Evolutionary conservation across 2,113 vertebrate species (phyloP).

Genomic region (Meriones unguiculatus): DNA sequence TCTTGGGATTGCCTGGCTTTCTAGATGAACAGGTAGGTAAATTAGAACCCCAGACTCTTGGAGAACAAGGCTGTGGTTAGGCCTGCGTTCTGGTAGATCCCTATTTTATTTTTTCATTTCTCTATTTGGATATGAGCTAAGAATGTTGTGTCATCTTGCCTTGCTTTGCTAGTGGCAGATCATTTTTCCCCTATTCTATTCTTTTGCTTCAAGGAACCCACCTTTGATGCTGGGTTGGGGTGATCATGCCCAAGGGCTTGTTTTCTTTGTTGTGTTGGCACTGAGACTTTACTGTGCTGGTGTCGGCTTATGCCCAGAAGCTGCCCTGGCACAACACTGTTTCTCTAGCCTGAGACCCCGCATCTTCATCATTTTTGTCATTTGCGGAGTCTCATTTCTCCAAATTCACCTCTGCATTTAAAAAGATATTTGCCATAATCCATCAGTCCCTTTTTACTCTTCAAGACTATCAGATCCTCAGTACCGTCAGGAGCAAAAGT

Average conservation of each 20-base stretch:
- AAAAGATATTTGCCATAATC: slow-evolving; percentile 18
- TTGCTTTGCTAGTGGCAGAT: slow-evolving; percentile 25
- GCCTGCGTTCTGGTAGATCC: neutral
- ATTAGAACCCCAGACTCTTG: neutral
- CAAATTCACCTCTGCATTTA: neutral
- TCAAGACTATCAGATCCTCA: neutral
- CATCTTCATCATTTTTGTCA: neutral
- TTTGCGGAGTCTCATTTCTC: neutral
- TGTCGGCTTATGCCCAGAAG: neutral
- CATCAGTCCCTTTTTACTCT: neutral
- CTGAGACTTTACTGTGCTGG: neutral
- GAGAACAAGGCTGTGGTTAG: neutral
- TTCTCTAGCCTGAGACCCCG: neutral
- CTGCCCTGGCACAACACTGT: neutral
- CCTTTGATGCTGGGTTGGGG: neutral
- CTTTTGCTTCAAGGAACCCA: neutral
- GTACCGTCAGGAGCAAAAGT: neutral
- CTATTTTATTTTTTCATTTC: slow-evolving; percentile 19
- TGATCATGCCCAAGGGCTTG: neutral
- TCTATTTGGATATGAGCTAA: neutral
- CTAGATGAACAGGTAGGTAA: neutral
- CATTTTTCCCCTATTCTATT: neutral
- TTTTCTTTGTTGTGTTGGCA: neutral
- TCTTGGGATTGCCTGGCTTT: neutral
- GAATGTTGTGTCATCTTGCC: neutral